Evolutionary conservation across 2,888 invertebrate species (phyloP).

Genomic region (Agriopis marginaria): DNA sequence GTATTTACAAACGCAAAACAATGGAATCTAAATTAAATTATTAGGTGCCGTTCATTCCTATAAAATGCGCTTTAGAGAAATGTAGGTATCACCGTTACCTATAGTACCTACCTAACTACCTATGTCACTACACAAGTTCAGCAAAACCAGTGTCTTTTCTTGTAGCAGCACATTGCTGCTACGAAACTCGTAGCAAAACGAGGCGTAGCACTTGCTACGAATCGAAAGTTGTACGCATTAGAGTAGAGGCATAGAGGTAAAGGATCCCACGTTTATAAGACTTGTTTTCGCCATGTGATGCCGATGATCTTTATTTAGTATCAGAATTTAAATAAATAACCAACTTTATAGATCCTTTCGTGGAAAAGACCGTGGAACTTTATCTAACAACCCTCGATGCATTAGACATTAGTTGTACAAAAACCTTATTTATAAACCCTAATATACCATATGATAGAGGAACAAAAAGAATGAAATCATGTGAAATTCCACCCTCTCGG

Average conservation of each 20-base stretch:
- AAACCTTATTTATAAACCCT: constrained; percentile 56
- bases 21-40: constrained; percentile 10
- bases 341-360: constrained; percentile 31
- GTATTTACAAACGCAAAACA: not conserved
- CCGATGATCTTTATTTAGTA: constrained; percentile 24
- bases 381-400: constrained; percentile 34
- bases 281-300: constrained; percentile 18
- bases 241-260: constrained; percentile 6
- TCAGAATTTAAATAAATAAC: constrained; percentile 28
- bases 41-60: not conserved
- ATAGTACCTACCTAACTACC: too few species aligned
- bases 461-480: constrained; percentile 61
- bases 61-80: not conserved
- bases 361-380: constrained; percentile 25
- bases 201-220: constrained; percentile 74
- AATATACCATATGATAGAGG: constrained; percentile 52
- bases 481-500: constrained; percentile 73
- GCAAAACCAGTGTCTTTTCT: constrained; percentile 18
- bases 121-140: not conserved
- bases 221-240: constrained; percentile 39
- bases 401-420: constrained; percentile 40
- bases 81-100: not conserved
- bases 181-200: constrained; percentile 70
- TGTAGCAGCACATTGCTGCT: constrained; percentile 52
- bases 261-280: not conserved